Evolutionary conservation across 1,140 invertebrate genomes (phyloP), one percentile per base, ranked within the genome.

Genomic region (Apis dorsata): DNA sequence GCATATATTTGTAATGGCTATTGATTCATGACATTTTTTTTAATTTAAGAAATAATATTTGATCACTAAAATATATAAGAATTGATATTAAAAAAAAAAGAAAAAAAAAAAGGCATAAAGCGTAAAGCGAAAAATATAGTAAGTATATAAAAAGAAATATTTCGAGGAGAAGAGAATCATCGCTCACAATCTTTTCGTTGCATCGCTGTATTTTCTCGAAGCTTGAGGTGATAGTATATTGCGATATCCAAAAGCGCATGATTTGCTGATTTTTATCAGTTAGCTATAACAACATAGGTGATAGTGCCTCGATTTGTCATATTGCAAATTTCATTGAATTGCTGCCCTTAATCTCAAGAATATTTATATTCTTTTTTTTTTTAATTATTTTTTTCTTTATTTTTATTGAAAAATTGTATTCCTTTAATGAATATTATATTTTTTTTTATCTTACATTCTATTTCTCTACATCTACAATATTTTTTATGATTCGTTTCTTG

Each of bases 231-330:
- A 68, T 57, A 17, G 44, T 34, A 63, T 51, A 49, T 59, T 59
- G 34, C 13, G 57, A 74, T 68, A 34, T 12, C 21, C 17, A 15
- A 59, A 63, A 59, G 44, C 73, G 80, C 80, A 81, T 81, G 80
- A 69, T 69, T 76, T 59, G 34, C 24, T 63, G 44, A 81, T 24
- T 68, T 44, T 74, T 51, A 62, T 62, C 60, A 62, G n/a, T 75
- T 81, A 76, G 80, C 21, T 44, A 17, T 28, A 34, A 44, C 34
- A n/a, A 59, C 19, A 44, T 68, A 76, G 71, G 24, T 28, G 49
- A 71, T 28, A 76, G 24, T 63, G 72, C 53, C 66, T 68, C 72
- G 62, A 76, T 81, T 44, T 59, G 73, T 65, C 34, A 21, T 55
- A 63, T 24, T 12, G 79, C 53, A 68, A 59, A 7, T 24, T 19